A percentile compares a stretch with the other conserved stretches of the same genome.
phyloP scores from a whole-genome alignment of 1,140 invertebrate species.

The Pissodes strobi region DNA sequence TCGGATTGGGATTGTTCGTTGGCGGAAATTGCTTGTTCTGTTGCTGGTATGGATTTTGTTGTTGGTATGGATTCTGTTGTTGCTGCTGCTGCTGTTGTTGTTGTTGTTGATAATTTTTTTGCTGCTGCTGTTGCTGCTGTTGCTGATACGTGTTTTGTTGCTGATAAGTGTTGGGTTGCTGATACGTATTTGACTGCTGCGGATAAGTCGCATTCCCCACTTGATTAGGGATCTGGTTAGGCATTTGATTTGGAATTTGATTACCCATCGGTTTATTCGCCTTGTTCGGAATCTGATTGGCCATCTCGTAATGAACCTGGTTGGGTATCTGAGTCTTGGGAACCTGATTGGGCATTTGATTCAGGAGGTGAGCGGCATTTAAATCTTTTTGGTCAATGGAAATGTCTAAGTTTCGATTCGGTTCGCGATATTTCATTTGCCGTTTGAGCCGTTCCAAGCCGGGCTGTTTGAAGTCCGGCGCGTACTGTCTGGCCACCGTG shows the following conservation, averaged over 20 bases:
- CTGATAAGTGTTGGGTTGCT: too few relatives aligned
- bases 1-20: slow-evolving; percentile 6
- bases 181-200: not conserved
- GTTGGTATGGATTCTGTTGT: slow-evolving; percentile 6
- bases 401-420: slow-evolving; percentile 61
- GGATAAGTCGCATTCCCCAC: not conserved
- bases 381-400: slow-evolving; percentile 40
- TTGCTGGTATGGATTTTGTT: slow-evolving; percentile 1
- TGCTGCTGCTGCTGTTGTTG: slow-evolving; percentile 16
- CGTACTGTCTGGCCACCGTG: slow-evolving; percentile 92
- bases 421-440: slow-evolving; percentile 58
- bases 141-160: not conserved
- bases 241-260: slow-evolving; percentile 42
- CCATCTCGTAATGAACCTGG: slow-evolving; percentile 47
- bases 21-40: slow-evolving; percentile 7
- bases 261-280: slow-evolving; percentile 37
- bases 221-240: slow-evolving; percentile 1
- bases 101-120: not conserved
- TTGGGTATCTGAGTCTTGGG: slow-evolving; percentile 28
- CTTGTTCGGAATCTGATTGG: slow-evolving; percentile 42
- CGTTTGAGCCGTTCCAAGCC: slow-evolving; percentile 70
- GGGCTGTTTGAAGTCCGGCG: slow-evolving; percentile 92
- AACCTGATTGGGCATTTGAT: slow-evolving; percentile 31
- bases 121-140: not conserved
- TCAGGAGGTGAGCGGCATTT: slow-evolving; percentile 21